These are phyloP conservation scores for Coenobita brevimanus DNA, from an alignment of 1,140 invertebrate genomes.

Conservation along the genomic window DNA sequence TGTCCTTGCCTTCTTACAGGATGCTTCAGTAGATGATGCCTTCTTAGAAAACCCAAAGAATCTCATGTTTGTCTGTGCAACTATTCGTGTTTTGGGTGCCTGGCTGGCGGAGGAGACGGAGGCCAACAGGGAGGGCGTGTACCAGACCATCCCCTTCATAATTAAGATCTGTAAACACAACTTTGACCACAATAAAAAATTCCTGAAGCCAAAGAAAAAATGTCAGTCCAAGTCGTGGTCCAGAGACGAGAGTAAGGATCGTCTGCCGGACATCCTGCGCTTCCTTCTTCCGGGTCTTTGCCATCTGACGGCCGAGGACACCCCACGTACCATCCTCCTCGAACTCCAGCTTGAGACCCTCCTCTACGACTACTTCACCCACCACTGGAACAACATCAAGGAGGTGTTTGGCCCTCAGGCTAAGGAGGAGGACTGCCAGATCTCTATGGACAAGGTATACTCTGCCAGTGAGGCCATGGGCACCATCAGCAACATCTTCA, in stretches of 20 bases:
- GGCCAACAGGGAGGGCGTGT: conserved; percentile 88
- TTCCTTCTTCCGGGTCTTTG: conserved; percentile 90
- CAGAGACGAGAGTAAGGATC: conserved; percentile 75
- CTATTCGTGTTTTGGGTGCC: conserved; percentile 86
- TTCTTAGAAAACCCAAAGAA: conserved; percentile 59
- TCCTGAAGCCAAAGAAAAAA: conserved; percentile 54
- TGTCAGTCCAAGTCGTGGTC: conserved; percentile 12
- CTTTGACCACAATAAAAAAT: conserved; percentile 68
- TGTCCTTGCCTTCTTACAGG: conserved; percentile 83
- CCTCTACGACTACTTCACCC: conserved; percentile 71
- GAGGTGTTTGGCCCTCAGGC: conserved; percentile 52
- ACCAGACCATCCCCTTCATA: conserved; percentile 76
- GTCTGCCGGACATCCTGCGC: conserved; percentile 82
- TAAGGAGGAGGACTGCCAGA: conserved; percentile 40
- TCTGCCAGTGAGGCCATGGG: conserved; percentile 78
- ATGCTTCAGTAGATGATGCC: conserved; percentile 74
- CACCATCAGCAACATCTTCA: conserved; percentile 91
- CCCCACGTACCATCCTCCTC: conserved; percentile 86
- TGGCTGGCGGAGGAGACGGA: conserved; percentile 94
- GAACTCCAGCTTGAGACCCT: conserved; percentile 75
- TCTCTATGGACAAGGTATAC: conserved; percentile 23
- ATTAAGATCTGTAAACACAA: conserved; percentile 70
- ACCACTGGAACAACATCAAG: conserved; percentile 55
- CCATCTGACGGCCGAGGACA: conserved; percentile 92
- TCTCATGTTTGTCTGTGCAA: conserved; percentile 75